phyloP scores from a whole-genome alignment of 2,797 vertebrate genomes.

The Megaceryle alcyon region DNA sequence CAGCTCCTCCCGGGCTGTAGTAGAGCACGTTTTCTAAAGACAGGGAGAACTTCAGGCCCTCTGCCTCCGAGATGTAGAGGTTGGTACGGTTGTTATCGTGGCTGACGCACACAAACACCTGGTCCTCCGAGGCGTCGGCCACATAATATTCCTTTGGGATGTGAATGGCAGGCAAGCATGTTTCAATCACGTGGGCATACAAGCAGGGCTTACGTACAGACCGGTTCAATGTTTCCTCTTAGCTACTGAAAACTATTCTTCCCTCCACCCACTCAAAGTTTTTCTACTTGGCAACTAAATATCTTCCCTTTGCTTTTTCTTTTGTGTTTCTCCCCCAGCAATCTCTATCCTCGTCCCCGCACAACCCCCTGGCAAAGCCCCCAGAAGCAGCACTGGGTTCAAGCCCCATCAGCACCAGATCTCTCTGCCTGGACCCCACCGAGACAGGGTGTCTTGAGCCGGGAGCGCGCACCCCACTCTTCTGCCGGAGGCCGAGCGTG shows the following conservation, averaged over 20 bases:
- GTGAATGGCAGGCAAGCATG: background rate
- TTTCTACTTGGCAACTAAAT: background rate
- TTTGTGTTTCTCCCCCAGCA: background rate
- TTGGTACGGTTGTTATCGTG: slow-evolving; percentile 92
- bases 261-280: background rate
- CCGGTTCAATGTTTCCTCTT: background rate
- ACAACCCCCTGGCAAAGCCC: background rate
- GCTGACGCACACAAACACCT: slow-evolving; percentile 97
- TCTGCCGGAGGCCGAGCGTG: background rate
- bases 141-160: slow-evolving; percentile 92
- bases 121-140: slow-evolving; percentile 94
- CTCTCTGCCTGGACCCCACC: background rate
- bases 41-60: slow-evolving; percentile 93
- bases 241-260: background rate
- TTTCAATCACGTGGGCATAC: fast-evolving
- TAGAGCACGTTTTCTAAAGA: slow-evolving; percentile 94
- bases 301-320: background rate
- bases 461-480: background rate
- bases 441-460: fast-evolving
- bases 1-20: slow-evolving; percentile 92
- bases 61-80: slow-evolving; percentile 96
- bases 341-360: fast-evolving
- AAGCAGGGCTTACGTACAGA: background rate
- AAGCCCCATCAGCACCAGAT: fast-evolving
- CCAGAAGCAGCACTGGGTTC: background rate